Evolutionary conservation across 2,113 vertebrate genomes (phyloP).

Genomic region (Atractosteus spatula): DNA sequence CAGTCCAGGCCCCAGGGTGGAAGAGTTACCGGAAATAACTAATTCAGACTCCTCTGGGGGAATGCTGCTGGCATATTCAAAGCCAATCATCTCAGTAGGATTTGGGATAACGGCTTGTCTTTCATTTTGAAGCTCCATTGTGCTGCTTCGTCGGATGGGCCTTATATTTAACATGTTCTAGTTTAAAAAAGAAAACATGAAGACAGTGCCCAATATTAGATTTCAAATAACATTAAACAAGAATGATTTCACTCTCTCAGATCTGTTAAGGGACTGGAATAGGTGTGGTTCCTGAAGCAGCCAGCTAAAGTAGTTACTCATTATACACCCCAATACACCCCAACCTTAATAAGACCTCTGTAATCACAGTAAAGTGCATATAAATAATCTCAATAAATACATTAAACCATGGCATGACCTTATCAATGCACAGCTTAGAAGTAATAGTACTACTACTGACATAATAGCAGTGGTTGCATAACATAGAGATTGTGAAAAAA

Average conservation of each 20-base stretch:
- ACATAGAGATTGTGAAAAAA: no score
- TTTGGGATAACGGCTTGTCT: conserved; percentile 27
- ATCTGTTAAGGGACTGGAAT: neutral
- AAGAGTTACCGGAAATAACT: conserved; percentile 34
- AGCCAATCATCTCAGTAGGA: conserved; percentile 45
- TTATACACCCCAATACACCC: neutral
- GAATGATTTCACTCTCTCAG: conserved; percentile 22
- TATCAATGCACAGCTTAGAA: no score
- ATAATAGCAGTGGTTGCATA: no score
- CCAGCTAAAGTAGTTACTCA: no score
- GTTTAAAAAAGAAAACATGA: no score
- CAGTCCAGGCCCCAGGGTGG: conserved; percentile 62
- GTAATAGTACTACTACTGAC: no score
- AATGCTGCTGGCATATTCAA: conserved; percentile 46
- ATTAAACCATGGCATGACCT: no score
- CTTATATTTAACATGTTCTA: conserved; percentile 18
- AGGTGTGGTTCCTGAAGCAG: no score
- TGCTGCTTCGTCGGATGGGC: conserved; percentile 45
- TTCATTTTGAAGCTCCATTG: conserved; percentile 39
- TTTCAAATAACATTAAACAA: neutral
- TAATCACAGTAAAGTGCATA: neutral
- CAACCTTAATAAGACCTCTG: neutral
- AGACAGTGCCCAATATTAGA: neutral
- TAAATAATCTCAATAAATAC: no score
- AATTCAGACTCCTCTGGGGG: conserved; percentile 36